These are phyloP conservation scores for Pteria penguin DNA, from an alignment of 2,888 invertebrate species.

Conservation along the genomic window DNA sequence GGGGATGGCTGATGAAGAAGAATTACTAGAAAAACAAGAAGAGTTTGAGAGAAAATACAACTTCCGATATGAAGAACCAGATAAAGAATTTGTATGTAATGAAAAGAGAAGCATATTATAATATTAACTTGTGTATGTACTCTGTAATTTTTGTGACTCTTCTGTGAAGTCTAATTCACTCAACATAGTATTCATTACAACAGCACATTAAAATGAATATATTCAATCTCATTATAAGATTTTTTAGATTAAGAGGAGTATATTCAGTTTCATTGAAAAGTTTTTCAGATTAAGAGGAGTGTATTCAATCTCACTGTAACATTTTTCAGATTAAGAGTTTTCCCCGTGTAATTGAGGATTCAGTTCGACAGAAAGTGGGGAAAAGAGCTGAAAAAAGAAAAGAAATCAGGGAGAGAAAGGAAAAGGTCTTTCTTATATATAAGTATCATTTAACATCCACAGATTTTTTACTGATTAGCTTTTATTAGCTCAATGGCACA, in stretches of 20 bases:
- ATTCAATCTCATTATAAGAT: too few relatives aligned
- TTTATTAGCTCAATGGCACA: too few relatives aligned
- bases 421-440: conserved; percentile 50
- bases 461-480: too few relatives aligned
- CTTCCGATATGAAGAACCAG: conserved; percentile 97
- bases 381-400: conserved; percentile 89
- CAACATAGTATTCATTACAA: too few relatives aligned
- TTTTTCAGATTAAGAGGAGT: conserved; percentile 62
- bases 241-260: too few relatives aligned
- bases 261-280: too few relatives aligned
- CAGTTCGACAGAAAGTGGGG: conserved; percentile 90
- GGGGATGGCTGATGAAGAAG: conserved; percentile 86
- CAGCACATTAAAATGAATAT: too few relatives aligned
- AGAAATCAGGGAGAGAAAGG: conserved; percentile 81
- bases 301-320: not conserved
- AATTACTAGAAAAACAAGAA: conserved; percentile 88
- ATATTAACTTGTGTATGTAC: too few relatives aligned
- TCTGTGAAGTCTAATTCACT: too few relatives aligned
- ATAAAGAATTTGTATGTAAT: conserved; percentile 86
- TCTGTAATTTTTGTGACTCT: too few relatives aligned
- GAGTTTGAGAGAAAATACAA: conserved; percentile 97
- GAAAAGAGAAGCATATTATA: too few relatives aligned
- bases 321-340: conserved; percentile 88
- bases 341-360: conserved; percentile 92
- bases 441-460: too few relatives aligned